Percentiles rank a stretch among this genome's conserved stretches.
Evolutionary conservation across 2,888 invertebrate species (phyloP).

Genomic region (Carabus problematicus): DNA sequence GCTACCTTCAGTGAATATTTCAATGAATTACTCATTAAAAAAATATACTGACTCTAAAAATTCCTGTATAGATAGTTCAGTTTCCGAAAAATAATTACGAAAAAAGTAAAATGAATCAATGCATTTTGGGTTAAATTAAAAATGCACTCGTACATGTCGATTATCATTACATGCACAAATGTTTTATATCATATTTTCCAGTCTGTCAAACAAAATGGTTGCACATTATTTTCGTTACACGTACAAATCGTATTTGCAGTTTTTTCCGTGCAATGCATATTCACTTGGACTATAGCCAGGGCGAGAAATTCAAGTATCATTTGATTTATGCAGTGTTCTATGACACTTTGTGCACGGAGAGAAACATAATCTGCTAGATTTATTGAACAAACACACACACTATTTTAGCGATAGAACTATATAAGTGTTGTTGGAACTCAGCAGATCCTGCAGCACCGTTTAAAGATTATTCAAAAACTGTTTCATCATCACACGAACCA

Average conservation of each 20-base stretch:
- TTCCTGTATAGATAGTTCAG: too few relatives aligned
- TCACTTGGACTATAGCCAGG: constrained; percentile 30
- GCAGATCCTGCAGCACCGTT: constrained; percentile 32
- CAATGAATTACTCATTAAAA: too few relatives aligned
- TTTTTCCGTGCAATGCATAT: constrained; percentile 17
- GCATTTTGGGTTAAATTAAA: too few relatives aligned
- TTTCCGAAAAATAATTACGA: too few relatives aligned
- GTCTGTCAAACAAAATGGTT: constrained; percentile 10
- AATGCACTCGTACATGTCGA: background rate
- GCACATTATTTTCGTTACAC: constrained; percentile 5
- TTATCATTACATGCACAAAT: background rate
- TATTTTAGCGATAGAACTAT: constrained; percentile 25
- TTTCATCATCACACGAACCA: constrained; percentile 1
- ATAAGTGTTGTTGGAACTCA: constrained; percentile 22
- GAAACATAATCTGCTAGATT: constrained; percentile 37
- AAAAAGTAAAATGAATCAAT: too few relatives aligned
- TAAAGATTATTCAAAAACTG: constrained; percentile 32
- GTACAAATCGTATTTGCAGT: constrained; percentile 12
- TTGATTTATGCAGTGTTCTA: constrained; percentile 34
- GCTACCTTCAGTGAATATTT: too few relatives aligned
- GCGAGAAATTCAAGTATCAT: constrained; percentile 29
- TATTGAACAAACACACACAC: constrained; percentile 37
- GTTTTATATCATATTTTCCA: too few relatives aligned
- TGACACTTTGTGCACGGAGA: constrained; percentile 22
- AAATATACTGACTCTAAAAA: too few relatives aligned